These are phyloP conservation scores for Xiphophorus couchianus DNA, from an alignment of 2,113 vertebrate genomes.

Conservation along the genomic window DNA sequence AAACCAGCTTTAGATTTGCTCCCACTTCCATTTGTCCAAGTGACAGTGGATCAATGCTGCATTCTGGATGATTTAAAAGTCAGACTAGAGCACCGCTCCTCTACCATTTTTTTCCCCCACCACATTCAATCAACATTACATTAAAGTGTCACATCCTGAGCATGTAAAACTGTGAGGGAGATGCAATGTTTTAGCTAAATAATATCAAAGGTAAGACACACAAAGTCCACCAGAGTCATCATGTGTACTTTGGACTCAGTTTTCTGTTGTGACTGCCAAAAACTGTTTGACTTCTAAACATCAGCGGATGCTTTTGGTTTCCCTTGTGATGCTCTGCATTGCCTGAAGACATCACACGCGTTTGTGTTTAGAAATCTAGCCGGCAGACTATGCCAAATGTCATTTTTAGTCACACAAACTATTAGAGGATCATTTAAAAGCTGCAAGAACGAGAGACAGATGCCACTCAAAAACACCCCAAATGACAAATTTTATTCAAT, in stretches of 20 bases:
- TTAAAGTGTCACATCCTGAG: background rate
- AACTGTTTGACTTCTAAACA: background rate
- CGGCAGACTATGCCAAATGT: background rate
- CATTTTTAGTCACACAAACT: background rate
- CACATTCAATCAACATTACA: background rate
- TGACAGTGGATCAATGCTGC: background rate
- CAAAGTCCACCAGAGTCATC: background rate
- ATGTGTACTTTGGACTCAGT: background rate
- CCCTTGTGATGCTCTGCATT: background rate
- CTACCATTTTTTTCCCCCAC: no score
- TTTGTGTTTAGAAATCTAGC: slow-evolving; percentile 2
- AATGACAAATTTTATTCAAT: no score
- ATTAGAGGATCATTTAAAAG: background rate
- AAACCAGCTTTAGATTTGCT: slow-evolving; percentile 34
- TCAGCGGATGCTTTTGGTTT: background rate
- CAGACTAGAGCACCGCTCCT: background rate
- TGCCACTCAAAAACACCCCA: background rate
- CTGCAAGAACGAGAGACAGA: background rate
- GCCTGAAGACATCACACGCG: background rate
- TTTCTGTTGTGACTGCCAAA: background rate
- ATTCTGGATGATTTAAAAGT: slow-evolving; percentile 14
- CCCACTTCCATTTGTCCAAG: background rate
- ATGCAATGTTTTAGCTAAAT: background rate
- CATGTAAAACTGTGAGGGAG: background rate
- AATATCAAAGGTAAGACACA: background rate